These are phyloP conservation scores for Plectus sambesii DNA, from an alignment of 1,140 invertebrate genomes.

Conservation along the genomic window DNA sequence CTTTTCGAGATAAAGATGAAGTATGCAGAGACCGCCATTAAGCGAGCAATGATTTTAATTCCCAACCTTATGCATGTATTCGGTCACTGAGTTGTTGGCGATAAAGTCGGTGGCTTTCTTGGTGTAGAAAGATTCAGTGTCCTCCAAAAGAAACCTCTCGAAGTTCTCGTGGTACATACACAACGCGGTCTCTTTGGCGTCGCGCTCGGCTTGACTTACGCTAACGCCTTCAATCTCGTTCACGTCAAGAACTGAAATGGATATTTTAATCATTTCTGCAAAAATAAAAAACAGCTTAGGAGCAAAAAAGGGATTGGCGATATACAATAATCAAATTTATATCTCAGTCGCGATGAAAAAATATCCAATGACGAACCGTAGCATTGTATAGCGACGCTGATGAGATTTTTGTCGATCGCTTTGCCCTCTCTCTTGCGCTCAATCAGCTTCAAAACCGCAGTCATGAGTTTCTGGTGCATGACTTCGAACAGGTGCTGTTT, in stretches of 20 bases:
- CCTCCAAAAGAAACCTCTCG: conserved; percentile 82
- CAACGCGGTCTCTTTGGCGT: too few species aligned
- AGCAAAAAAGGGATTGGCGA: too few species aligned
- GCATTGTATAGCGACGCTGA: conserved; percentile 74
- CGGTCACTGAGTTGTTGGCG: conserved; percentile 85
- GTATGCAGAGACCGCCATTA: too few species aligned
- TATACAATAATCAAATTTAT: too few species aligned
- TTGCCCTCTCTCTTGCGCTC: conserved; percentile 89
- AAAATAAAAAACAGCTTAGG: too few species aligned
- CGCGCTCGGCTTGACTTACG: conserved; percentile 52
- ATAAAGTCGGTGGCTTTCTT: conserved; percentile 86
- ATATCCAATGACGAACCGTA: conserved; percentile 57
- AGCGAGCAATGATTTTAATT: too few species aligned
- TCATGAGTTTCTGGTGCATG: conserved; percentile 81
- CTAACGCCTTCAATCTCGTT: conserved; percentile 45
- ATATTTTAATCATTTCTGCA: too few species aligned
- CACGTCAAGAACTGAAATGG: too few species aligned
- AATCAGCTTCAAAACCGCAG: conserved; percentile 88
- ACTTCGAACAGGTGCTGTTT: conserved; percentile 82
- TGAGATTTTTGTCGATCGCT: conserved; percentile 83
- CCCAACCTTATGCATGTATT: conserved; percentile 93
- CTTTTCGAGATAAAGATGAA: too few species aligned
- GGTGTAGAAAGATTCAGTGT: conserved; percentile 88
- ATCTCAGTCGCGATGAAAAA: too few species aligned
- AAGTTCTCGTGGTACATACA: conserved; percentile 90